Base-by-base conservation (phyloP, 92 coral and sea anemone species). In the Epizoanthus illoricatus region DNA sequence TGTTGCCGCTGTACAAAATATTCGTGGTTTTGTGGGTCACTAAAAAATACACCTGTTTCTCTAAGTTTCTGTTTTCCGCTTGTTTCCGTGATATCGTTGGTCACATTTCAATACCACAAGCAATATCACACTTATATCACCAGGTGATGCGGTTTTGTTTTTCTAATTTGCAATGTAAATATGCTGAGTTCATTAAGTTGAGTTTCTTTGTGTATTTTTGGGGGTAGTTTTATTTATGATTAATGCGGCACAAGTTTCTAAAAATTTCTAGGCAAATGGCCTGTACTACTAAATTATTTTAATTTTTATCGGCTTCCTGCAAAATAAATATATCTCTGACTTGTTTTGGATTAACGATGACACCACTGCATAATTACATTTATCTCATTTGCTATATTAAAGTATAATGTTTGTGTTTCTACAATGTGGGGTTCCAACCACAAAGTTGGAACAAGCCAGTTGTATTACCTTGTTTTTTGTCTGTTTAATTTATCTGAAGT, bases 11-110 rank as follows among this genome's bases (percentile, higher is more conserved):
- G 76, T 78, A 78, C 72, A 78, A 16, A 45, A 45, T 24, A 54
- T n/a, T 62, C 74, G 87, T 73, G 76, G 81, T 73, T 66, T 81
- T 79, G 59, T 12, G 5, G 65, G 10, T 21, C 45, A 65, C 3
- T 6, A 20, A 23, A 7, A 19, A 21, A 33, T 74, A 39, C 60
- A 21, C 65, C 40, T 55, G 65, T 55, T 23, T 16, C 7, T 52
- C 4, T 16, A 0, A 16, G 21, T 13, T 18, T 40, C 8, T 17
- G 12, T 20, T 45, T 24, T 41, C 5, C 12, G 28, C 54, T 47
- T 19, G 76, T 58, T 19, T 72, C 28, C 62, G 58, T 21, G 17
- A 24, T 23, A 2, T 64, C 33, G 28, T 64, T 64, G 68, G 68
- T 7, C 39, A 7, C 33, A 64, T 7, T 24, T 28, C 70, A 65